phyloP scores from a whole-genome alignment of 2,797 vertebrate species.

The Neosilurus hyrtlii region DNA sequence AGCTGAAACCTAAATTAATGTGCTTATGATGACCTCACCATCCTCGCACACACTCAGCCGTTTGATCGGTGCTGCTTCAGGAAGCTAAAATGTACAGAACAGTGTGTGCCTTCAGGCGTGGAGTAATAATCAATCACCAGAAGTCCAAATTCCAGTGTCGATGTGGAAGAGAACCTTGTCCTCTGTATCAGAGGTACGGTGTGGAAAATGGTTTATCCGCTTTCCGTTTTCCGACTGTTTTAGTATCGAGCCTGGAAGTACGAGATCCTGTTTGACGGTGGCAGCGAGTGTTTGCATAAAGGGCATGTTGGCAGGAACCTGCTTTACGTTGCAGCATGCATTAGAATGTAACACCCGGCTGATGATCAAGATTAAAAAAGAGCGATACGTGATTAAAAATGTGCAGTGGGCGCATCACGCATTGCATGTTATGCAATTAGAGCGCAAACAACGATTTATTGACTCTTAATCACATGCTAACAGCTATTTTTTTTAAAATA shows the following conservation, averaged over 20 bases:
- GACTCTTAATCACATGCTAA: too few species aligned
- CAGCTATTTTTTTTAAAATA: neutral
- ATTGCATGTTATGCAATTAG: neutral
- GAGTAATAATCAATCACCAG: too few species aligned
- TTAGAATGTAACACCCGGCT: neutral
- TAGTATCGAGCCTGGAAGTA: neutral
- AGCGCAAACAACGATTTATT: neutral
- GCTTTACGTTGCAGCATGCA: neutral
- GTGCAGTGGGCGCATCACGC: neutral
- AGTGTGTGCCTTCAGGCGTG: neutral
- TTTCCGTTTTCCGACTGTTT: neutral
- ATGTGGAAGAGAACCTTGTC: neutral
- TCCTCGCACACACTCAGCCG: neutral
- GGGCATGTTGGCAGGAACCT: slow-evolving; percentile 3
- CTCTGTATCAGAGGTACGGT: neutral
- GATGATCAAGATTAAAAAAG: neutral
- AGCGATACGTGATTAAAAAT: neutral
- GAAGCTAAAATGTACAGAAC: neutral
- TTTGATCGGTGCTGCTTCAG: neutral
- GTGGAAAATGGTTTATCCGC: neutral
- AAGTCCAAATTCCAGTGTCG: neutral
- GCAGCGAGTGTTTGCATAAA: neutral
- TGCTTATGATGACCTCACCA: neutral
- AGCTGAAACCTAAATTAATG: neutral
- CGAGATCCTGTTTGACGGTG: neutral